phyloP scores from a whole-genome alignment of 2,113 vertebrate species.

The Callipepla californica region DNA sequence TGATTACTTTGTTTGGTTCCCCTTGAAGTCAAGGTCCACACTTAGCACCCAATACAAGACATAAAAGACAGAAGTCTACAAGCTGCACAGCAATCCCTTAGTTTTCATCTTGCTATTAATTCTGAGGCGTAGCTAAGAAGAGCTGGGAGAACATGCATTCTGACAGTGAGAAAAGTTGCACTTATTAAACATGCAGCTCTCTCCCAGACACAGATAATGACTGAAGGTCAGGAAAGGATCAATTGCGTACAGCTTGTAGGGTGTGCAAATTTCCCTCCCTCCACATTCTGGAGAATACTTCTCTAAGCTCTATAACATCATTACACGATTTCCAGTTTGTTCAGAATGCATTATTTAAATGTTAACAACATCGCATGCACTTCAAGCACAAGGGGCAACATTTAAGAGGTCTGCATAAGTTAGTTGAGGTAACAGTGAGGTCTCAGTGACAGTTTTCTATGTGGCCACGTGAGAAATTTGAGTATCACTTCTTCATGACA shows the following conservation, averaged over 20 bases:
- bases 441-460: not conserved
- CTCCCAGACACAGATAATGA: not conserved
- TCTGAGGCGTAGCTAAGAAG: not conserved
- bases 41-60: not conserved
- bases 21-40: not conserved
- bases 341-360: not conserved
- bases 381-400: not conserved
- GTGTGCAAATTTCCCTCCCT: not conserved
- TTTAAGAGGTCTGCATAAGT: not conserved
- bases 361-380: not conserved
- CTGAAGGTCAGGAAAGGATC: not conserved
- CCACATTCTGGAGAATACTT: not conserved
- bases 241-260: fast-evolving
- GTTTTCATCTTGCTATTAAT: not conserved
- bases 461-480: not conserved
- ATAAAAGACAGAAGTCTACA: not conserved
- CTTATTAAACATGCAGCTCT: not conserved
- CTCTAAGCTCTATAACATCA: not conserved
- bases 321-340: not conserved
- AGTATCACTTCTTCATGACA: fast-evolving
- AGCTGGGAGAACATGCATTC: not conserved
- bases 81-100: not conserved
- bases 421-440: not conserved
- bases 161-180: not conserved
- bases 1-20: not conserved